Evolutionary conservation across 2,113 vertebrate genomes (phyloP), one percentile per base, ranked within the genome.

Genomic region (Acanthochromis polyacanthus): DNA sequence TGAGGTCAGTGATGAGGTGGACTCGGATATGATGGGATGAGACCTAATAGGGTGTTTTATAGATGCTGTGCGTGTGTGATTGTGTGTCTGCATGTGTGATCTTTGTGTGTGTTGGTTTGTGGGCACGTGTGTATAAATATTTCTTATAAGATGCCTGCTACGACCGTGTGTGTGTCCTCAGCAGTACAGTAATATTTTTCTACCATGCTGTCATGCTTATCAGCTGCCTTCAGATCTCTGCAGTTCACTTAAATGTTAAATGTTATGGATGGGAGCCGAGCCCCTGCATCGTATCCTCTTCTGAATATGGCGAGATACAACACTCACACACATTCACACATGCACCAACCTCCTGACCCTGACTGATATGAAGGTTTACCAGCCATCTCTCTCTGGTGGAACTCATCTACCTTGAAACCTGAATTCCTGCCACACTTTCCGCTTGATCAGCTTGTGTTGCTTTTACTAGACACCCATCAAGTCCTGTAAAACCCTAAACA

Each of bases 1-100:
- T 72, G 74, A 84, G 89, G 88, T 91, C 88, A 90, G 86, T 90
- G 91, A 93, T 92, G 89, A 93, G 91, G 81, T 90, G 81, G 88
- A 59, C 87, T 75, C 83, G 72, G 88, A 88, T 90, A 89, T 91
- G 89, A 92, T 91, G 91, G 90, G 90, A 89, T 82, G 90, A 89
- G 75, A 74, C 61, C 89, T 90, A 92, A 92, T 89, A 85, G 84
- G 68, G 25, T 82, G 71, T 84, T 92, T 92, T 91, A 92, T 89
- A 82, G 87, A 76, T 67, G 62, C 66, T 79, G 61, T 63, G 62
- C 69, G 66, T 76, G 79, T 84, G 74, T 38, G 74, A 74, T 70
- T 84, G 71, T 75, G 65, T 75, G 71, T 86, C 70, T 83, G 36
- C 48, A 8, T 25, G 32, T 25, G 73, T 20, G 52, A 85, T 74